Percentiles rank a stretch among this genome's conserved stretches.
These are phyloP conservation scores for Aleiodes sp. DNA, from an alignment of 1,140 invertebrate species.

Conservation along the genomic window DNA sequence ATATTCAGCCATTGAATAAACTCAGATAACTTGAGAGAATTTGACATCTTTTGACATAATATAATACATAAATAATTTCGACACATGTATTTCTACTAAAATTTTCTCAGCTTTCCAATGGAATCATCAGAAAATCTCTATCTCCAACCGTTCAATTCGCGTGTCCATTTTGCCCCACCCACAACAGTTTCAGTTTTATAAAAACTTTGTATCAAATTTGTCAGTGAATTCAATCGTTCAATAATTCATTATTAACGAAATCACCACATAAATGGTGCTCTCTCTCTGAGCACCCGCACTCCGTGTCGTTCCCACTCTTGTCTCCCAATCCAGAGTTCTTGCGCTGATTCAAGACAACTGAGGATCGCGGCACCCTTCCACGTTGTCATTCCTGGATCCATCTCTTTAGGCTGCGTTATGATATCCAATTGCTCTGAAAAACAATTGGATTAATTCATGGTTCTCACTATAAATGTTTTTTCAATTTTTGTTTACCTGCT, in stretches of 20 bases:
- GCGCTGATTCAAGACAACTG: constrained; percentile 90
- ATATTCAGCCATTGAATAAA: too few relatives aligned
- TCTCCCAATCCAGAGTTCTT: constrained; percentile 91
- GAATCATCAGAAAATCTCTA: too few relatives aligned
- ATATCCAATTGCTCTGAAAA: constrained; percentile 81
- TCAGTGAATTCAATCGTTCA: background rate
- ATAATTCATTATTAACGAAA: background rate
- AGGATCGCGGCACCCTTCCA: constrained; percentile 96
- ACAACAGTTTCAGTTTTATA: too few relatives aligned
- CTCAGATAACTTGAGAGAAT: too few relatives aligned
- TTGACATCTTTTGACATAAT: too few relatives aligned
- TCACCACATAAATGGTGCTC: constrained; percentile 84
- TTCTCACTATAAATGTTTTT: constrained; percentile 5
- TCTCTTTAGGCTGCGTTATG: constrained; percentile 85
- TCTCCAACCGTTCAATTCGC: too few relatives aligned
- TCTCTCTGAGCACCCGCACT: constrained; percentile 86
- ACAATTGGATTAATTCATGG: background rate
- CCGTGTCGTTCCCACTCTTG: constrained; percentile 88
- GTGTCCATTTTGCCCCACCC: too few relatives aligned
- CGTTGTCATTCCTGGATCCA: constrained; percentile 86
- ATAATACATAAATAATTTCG: too few relatives aligned
- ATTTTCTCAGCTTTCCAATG: too few relatives aligned
- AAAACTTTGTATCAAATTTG: too few relatives aligned
- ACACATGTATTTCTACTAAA: too few relatives aligned
- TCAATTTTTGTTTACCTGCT: constrained; percentile 70